phyloP scores from a whole-genome alignment of 2,888 invertebrate genomes.

The Neoascia interrupta region DNA sequence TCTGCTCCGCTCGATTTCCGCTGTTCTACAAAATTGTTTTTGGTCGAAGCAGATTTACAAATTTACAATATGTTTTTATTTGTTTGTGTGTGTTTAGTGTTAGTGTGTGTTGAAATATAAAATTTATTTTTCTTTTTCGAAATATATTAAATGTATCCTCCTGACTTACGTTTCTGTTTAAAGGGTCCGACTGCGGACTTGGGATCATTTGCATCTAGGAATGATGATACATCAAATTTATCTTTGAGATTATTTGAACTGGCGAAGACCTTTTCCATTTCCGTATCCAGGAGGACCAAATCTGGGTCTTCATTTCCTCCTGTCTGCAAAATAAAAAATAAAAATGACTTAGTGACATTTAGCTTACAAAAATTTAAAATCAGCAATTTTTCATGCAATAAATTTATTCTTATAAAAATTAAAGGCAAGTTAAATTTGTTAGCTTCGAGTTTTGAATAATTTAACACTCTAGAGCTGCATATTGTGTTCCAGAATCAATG shows the following conservation, averaged over 20 bases:
- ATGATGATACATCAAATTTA: constrained; percentile 83
- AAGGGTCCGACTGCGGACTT: constrained; percentile 74
- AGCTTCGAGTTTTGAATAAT: too few relatives aligned
- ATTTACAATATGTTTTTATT: constrained; percentile 1
- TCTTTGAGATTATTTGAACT: constrained; percentile 82
- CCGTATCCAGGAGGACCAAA: constrained; percentile 89
- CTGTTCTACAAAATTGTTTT: constrained; percentile 72
- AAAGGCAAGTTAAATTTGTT: too few relatives aligned
- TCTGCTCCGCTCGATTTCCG: constrained; percentile 75
- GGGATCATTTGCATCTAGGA: constrained; percentile 78
- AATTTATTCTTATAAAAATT: too few relatives aligned
- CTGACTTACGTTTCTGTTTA: constrained; percentile 73
- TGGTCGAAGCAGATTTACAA: constrained; percentile 29
- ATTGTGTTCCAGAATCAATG: too few relatives aligned
- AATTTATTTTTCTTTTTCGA: background rate
- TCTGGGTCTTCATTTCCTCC: constrained; percentile 83
- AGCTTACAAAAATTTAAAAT: too few relatives aligned
- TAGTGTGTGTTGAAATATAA: constrained; percentile 12
- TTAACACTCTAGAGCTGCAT: too few relatives aligned
- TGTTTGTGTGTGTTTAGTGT: constrained; percentile 6
- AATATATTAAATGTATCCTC: too few relatives aligned
- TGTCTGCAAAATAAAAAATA: constrained; percentile 70
- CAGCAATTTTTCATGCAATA: too few relatives aligned
- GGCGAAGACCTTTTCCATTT: constrained; percentile 93
- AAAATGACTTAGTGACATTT: background rate